A percentile compares a stretch with the other conserved stretches of the same genome.
Conservation (phyloP, 2,797 vertebrate species). For the Anas bahamensis region DNA sequence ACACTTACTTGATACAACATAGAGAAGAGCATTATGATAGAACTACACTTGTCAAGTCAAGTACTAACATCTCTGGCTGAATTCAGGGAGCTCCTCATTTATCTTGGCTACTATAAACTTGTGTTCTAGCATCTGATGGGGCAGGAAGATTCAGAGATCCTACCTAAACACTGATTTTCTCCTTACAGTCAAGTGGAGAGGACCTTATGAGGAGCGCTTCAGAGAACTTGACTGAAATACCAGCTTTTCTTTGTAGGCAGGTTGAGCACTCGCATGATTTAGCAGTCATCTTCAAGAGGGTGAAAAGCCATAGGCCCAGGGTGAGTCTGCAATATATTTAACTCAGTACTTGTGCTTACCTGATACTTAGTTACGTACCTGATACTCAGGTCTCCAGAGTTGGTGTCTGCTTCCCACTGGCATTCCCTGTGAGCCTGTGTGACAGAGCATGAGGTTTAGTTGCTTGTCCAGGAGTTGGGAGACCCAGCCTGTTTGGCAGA, state of each 20-base stretch:
- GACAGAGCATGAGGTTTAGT: not conserved
- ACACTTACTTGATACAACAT: not conserved
- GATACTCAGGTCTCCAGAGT: not conserved
- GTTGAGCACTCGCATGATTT: not conserved
- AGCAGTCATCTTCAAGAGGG: not conserved
- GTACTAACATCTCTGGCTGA: not conserved
- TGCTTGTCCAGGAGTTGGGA: not conserved
- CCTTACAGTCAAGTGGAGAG: not conserved
- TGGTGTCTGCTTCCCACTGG: not conserved
- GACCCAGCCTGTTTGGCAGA: not conserved
- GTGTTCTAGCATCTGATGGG: not conserved
- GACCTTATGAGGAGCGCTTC: not conserved
- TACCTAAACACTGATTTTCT: not conserved
- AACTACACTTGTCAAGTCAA: not conserved
- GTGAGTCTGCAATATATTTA: not conserved
- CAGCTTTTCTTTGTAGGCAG: not conserved
- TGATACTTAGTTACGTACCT: not conserved
- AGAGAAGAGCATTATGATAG: not conserved
- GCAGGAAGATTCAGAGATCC: not conserved
- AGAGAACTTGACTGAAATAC: not conserved
- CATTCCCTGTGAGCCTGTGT: not conserved
- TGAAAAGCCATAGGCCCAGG: not conserved
- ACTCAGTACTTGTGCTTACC: not conserved
- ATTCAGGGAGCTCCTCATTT: not conserved
- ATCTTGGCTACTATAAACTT: not conserved